phyloP scores from a whole-genome alignment of 2,888 invertebrate genomes.

The Dendrolimus pini region DNA sequence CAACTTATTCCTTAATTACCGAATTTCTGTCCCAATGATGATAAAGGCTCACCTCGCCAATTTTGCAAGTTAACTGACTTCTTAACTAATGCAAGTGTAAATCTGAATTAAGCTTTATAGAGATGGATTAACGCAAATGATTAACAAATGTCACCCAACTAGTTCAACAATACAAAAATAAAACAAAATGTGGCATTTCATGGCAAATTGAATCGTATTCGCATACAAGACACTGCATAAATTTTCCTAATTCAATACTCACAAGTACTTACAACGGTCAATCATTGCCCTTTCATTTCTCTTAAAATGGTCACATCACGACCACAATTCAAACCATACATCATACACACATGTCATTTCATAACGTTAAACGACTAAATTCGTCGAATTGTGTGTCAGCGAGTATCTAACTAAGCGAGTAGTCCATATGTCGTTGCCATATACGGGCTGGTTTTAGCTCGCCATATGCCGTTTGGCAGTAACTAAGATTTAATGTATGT shows the following conservation, averaged over 20 bases:
- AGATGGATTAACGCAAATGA: too few relatives aligned
- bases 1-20: too few relatives aligned
- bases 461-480: constrained; percentile 54
- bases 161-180: too few relatives aligned
- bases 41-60: too few relatives aligned
- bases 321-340: neutral
- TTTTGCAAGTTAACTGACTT: too few relatives aligned
- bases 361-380: neutral
- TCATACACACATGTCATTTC: neutral
- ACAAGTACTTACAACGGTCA: neutral
- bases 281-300: neutral
- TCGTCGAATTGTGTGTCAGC: constrained; percentile 1
- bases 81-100: too few relatives aligned
- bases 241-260: neutral
- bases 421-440: constrained; percentile 49
- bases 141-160: too few relatives aligned
- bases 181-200: too few relatives aligned
- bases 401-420: constrained; percentile 6
- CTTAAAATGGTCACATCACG: neutral
- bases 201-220: neutral
- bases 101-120: too few relatives aligned
- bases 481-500: constrained; percentile 7
- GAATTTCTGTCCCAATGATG: too few relatives aligned
- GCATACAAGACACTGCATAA: neutral
- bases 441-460: constrained; percentile 54